Conservation (phyloP, 2,888 invertebrate genomes). For the Melinopterus prodromus region DNA sequence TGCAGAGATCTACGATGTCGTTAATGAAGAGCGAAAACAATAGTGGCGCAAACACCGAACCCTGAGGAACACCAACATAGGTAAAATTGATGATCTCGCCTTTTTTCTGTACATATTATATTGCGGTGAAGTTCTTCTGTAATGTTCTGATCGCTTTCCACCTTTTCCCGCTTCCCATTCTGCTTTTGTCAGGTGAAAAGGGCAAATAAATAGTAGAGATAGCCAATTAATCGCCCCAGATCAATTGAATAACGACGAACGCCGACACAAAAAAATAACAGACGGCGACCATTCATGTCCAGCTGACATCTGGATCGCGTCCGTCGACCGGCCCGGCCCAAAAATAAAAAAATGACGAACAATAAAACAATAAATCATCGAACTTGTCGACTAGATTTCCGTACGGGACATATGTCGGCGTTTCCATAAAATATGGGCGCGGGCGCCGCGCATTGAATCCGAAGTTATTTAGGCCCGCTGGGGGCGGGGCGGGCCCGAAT, state of each 20-base stretch:
- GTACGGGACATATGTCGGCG: conserved; percentile 50
- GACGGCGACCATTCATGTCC: conserved; percentile 44
- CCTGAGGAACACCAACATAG: no score
- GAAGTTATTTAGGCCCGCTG: background rate
- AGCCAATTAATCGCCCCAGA: conserved; percentile 37
- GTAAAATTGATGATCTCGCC: no score
- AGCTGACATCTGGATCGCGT: conserved; percentile 46
- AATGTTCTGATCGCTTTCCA: no score
- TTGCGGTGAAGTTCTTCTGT: background rate
- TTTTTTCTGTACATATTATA: background rate
- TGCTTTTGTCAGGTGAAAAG: conserved; percentile 4
- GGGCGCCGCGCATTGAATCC: background rate
- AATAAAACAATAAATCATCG: conserved; percentile 52
- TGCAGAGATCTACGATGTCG: no score
- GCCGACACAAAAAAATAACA: conserved; percentile 46
- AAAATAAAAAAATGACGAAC: conserved; percentile 49
- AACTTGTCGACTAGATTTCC: conserved; percentile 50
- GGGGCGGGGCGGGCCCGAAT: background rate
- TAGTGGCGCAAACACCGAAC: no score
- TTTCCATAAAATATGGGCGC: conserved; percentile 44
- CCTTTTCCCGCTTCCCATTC: background rate
- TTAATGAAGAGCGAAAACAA: no score
- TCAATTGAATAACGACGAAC: conserved; percentile 41
- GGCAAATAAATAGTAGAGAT: conserved; percentile 20
- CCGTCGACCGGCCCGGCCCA: background rate